Percentiles rank a stretch among this genome's conserved stretches.
Conservation (phyloP, 2,113 vertebrate genomes). For the Catharus bicknelli region DNA sequence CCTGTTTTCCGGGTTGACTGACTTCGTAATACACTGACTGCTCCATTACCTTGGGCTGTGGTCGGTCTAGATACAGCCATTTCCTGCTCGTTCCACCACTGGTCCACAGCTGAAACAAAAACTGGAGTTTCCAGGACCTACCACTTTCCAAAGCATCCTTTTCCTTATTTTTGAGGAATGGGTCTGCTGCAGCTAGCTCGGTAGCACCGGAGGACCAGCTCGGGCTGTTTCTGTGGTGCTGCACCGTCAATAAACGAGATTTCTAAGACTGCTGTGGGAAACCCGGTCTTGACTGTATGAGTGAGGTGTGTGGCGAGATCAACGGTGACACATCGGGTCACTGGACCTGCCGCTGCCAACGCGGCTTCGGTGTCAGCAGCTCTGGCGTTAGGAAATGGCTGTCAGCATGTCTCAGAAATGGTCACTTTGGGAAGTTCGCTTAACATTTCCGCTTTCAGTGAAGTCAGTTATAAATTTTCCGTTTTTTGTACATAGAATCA, state of each 20-base stretch:
- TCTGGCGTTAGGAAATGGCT: neutral
- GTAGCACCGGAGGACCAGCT: neutral
- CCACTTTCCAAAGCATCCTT: neutral
- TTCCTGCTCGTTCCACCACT: neutral
- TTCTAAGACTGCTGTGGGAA: neutral
- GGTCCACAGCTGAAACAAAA: neutral
- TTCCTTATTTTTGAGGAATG: neutral
- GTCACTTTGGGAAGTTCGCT: neutral
- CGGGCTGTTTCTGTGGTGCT: neutral
- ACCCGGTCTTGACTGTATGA: accelerated
- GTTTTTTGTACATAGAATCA: neutral
- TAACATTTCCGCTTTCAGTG: neutral
- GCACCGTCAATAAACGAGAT: neutral
- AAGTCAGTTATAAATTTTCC: neutral
- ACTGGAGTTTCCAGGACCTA: neutral
- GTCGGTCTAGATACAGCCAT: accelerated
- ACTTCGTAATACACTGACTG: neutral
- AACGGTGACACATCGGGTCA: neutral
- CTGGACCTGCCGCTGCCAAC: neutral
- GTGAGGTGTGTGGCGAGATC: neutral
- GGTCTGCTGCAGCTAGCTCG: neutral
- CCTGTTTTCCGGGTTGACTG: neutral
- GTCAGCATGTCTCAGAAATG: too few species aligned
- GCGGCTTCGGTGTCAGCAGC: neutral
- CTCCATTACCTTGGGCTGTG: accelerated